Conservation (phyloP, 2,888 invertebrate genomes). For the Digitonthophagus gazella region DNA sequence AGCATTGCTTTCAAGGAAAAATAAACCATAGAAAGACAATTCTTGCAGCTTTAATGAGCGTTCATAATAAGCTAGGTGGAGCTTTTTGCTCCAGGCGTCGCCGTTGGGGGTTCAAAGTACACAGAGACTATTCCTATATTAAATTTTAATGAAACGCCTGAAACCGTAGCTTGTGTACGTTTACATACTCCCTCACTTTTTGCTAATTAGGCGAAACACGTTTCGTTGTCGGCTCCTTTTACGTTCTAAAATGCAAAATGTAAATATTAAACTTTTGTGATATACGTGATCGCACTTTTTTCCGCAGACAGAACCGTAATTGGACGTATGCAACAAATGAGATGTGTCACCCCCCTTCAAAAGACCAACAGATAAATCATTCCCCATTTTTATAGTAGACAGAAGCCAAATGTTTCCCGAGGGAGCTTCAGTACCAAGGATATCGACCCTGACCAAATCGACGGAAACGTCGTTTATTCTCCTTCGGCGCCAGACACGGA, state of each 20-base stretch:
- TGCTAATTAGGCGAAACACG: background rate
- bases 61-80: background rate
- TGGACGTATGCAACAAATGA: background rate
- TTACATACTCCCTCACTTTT: background rate
- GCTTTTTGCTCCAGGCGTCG: background rate
- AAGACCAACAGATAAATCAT: background rate
- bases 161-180: background rate
- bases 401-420: background rate
- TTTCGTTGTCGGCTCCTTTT: background rate
- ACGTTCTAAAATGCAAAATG: background rate
- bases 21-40: background rate
- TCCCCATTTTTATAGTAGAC: background rate
- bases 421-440: background rate
- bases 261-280: background rate
- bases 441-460: no score
- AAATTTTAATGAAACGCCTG: background rate
- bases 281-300: no score
- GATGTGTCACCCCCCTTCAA: background rate
- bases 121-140: background rate
- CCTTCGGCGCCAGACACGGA: constrained; percentile 25
- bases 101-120: background rate
- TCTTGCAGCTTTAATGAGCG: background rate
- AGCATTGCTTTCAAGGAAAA: no score
- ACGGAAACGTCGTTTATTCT: constrained; percentile 26
- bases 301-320: background rate